Evolutionary conservation across 2,888 invertebrate genomes (phyloP).

Genomic region (Cephus pygmeus): DNA sequence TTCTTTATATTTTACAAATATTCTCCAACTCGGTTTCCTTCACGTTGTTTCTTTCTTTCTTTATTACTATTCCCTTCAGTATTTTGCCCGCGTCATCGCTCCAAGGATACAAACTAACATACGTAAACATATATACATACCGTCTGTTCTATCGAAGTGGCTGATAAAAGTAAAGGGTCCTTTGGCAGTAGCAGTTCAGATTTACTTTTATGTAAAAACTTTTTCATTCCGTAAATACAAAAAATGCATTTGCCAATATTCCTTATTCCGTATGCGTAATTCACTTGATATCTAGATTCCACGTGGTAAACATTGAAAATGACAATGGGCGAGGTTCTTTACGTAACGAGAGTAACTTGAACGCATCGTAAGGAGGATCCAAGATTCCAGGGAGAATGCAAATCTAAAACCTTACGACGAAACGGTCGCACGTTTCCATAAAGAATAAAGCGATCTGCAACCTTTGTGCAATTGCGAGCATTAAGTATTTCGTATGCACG

Average conservation of each 20-base stretch:
- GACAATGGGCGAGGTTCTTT: not conserved
- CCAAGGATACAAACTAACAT: not conserved
- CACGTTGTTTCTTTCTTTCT: not conserved
- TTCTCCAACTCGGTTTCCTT: not conserved
- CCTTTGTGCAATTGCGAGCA: not conserved
- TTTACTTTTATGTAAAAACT: not conserved
- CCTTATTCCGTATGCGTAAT: not conserved
- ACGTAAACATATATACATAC: not conserved
- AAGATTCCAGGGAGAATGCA: not conserved
- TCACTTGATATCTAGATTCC: not conserved
- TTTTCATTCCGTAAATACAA: not conserved
- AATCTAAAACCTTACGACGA: not conserved
- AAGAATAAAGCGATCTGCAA: not conserved
- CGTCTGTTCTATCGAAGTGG: not conserved
- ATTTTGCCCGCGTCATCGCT: not conserved
- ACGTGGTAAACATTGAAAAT: not conserved
- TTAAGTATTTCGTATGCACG: not conserved
- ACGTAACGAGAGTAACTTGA: not conserved
- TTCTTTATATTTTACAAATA: not conserved
- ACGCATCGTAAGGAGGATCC: not conserved
- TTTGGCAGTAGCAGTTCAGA: not conserved
- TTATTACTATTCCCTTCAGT: not conserved
- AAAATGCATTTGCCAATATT: not conserved
- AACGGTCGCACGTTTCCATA: not conserved
- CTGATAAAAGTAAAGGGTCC: not conserved